Evolutionary conservation across 2,797 vertebrate species (phyloP), one percentile per base, ranked within the genome.

Genomic region (Gadopsis marmoratus): DNA sequence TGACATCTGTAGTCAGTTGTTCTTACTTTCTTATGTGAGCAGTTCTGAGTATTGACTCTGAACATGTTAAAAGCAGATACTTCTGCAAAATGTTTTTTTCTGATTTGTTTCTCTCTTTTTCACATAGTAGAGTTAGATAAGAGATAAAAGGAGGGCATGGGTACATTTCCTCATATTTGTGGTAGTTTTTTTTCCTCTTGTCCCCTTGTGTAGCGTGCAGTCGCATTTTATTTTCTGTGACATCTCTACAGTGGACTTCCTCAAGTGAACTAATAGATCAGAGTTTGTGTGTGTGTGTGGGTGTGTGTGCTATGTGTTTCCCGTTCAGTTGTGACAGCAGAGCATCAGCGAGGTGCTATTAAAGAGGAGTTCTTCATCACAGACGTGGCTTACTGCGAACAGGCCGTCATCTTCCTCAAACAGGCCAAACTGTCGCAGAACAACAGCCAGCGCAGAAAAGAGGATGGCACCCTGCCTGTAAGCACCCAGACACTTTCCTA

Each of bases 371-470:
- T 94, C 65, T 96, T 97, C 93, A 94, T 92, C 86, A 96, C 95
- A 29, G 97, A 97, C 3, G 82, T 96, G 81, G 96, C 97, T 35
- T 98, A 97, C 92, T 97, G 96, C 0, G 97, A 97, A 73, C 97
- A 99, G 85, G 97, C 97, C 0, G 94, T 88, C 84, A 93, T 95
- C 51, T 91, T 96, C 77, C 94, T 95, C 62, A 96, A 96, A 83
- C 94, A 96, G 78, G 89, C 95, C 91, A 95, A 93, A 0, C 89
- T 93, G 37, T 85, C 92, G 0, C 89, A 89, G 70, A 92, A 88
- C 76, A 90, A 82, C 55, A 88, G 82, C 69, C 89, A 93, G n/a
- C 90, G 89, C 74, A 83, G 88, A 62, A 96, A 92, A 84, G 95
- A 96, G 78, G 95, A 96, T 2, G 93, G 93, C 17, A 82, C 87